Base-by-base conservation (phyloP, 92 coral and sea anemone species). In the Heliopora coerulea region DNA sequence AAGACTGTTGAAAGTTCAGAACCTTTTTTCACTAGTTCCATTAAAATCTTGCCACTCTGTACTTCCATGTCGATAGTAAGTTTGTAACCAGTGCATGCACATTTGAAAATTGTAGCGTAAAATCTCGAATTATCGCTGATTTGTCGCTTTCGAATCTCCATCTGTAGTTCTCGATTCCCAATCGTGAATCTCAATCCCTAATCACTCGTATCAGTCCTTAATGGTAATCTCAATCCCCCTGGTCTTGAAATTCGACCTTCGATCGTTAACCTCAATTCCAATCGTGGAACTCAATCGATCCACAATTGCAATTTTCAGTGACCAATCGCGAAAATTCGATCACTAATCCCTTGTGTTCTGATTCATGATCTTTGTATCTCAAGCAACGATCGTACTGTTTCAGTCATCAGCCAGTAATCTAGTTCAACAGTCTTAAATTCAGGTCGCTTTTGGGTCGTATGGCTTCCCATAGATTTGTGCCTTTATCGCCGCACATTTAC, bases 1-100 rank as follows among this genome's bases (percentile, higher is more conserved):
- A 80, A 67, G 25, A 80, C n/a, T n/a, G 79, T 37, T 2, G 84
- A 80, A 8, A 80, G 78, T 49, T 80, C 84, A 18, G 66, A 54
- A 24, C 62, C 83, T 54, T 80, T 80, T 33, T 65, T 54, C 15
- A 72, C 59, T 10, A 80, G 54, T 34, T 80, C 73, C 62, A 40
- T 31, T 8, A 80, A 25, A 29, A 33, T 19, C 74, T 30, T 37
- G 17, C 49, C 33, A 31, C 19, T 33, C 25, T 33, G 56, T 23
- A 57, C 49, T 39, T 39, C 74, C 54, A 50, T 50, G 25, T 41
- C 49, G 23, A 35, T 32, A 66, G 26, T 15, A 42, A 37, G 6
- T 37, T 37, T 37, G 11, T 4, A 37, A 37, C 6, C 11, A 37
- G 4, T 37, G 11, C 11, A 11, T 37, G n/a, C n/a, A n/a, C n/a